Base-by-base conservation (phyloP, 2,888 invertebrate genomes). In the Ormia ochracea region DNA sequence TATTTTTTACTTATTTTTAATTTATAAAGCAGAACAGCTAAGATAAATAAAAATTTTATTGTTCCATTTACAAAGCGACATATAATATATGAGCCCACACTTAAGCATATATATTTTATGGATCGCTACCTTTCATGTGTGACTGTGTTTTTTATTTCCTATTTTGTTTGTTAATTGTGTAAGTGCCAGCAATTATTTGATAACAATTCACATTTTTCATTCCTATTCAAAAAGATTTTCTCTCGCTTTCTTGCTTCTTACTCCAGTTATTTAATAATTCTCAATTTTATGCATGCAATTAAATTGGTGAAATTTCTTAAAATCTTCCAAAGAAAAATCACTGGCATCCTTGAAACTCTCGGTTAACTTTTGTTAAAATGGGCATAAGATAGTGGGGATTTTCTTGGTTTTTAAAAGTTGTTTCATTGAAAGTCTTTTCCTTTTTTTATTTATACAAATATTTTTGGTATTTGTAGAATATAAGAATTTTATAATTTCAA, bases 111-210 rank as follows among this genome's bases (percentile, higher is more conserved):
- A 83, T 83, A 83, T 81, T 81, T 82, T 81, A 78, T 73, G 63
- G 78, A 59, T 78, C 77, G 59, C 69, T 75, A 58, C 63, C 58
- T 48, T 9, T 41, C 23, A 66, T 54, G 26, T 63, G 33, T 54
- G 36, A 23, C 3, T 36, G n/a, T 63, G 9, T 4, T 0, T 14
- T 6, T 75, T 6, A 5, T 54, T 45, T 50, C 1, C 50, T 78
- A 31, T n/a, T 77, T 78, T 61, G 48, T 52, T 36, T 84, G 86
- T 88, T 89, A 88, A 89, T 89, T 89, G 88, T 87, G 85, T 85
- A 85, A 83, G 84, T 84, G 86, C 86, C 87, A 86, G 86, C 88
- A 89, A 89, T 89, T 89, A 89, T 89, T 88, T 89, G 89, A 89
- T 89, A 89, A 89, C 84, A 85, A 83, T 84, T 86, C 84, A 83